Evolutionary conservation across 2,113 vertebrate species (phyloP).

Genomic region (Channa maculata): DNA sequence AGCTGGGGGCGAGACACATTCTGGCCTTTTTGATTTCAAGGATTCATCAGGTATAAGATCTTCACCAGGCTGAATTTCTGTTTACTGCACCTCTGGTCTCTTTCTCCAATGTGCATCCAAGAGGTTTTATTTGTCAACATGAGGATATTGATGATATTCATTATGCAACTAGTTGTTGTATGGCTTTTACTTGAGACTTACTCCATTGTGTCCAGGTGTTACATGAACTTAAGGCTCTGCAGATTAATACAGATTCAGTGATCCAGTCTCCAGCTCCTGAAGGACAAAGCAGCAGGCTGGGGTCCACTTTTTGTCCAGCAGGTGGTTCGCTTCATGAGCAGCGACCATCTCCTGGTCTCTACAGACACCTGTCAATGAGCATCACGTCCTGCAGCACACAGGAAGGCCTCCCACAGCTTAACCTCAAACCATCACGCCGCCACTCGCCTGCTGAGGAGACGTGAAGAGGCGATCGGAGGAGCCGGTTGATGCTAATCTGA

Average conservation of each 20-base stretch:
- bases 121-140: too few species aligned
- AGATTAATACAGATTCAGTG: neutral
- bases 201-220: too few species aligned
- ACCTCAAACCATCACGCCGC: constrained; percentile 69
- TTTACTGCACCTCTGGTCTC: too few species aligned
- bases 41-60: too few species aligned
- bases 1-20: too few species aligned
- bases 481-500: constrained; percentile 53
- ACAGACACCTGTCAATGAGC: constrained; percentile 31
- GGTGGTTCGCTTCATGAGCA: neutral
- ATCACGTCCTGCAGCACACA: constrained; percentile 36
- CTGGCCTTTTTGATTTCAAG: too few species aligned
- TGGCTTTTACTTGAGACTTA: too few species aligned
- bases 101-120: too few species aligned
- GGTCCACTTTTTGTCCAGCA: neutral
- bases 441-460: constrained; percentile 11
- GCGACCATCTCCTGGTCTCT: neutral
- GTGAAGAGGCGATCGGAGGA: constrained; percentile 31
- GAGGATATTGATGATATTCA: too few species aligned
- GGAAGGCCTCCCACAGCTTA: constrained; percentile 56
- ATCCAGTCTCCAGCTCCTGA: neutral
- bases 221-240: neutral
- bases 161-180: too few species aligned
- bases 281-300: neutral
- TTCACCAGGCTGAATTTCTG: too few species aligned